These are phyloP conservation scores for Eunapius fragilis DNA, from an alignment of 37 sponge, comb jelly and placozoan species.

Conservation along the genomic window DNA sequence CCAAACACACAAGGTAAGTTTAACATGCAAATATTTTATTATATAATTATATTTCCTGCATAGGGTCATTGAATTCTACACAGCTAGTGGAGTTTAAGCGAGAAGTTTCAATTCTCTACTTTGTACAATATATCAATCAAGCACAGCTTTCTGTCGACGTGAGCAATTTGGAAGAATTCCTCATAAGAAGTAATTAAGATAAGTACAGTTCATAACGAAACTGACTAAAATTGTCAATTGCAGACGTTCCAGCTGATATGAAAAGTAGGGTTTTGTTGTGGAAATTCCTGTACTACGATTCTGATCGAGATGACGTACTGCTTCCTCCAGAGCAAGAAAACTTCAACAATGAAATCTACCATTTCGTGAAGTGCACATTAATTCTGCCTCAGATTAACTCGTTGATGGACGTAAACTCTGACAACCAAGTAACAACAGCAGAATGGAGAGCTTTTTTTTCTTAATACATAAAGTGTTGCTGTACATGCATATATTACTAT, in stretches of 20 bases:
- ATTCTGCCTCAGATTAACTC: slow-evolving; percentile 25
- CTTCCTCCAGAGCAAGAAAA: neutral
- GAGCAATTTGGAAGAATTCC: neutral
- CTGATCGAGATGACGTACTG: slow-evolving; percentile 2
- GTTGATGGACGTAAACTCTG: slow-evolving; percentile 1
- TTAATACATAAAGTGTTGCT: too few relatives aligned
- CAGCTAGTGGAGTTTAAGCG: neutral
- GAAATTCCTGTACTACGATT: slow-evolving; percentile 29
- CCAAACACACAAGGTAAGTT: neutral
- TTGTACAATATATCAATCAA: neutral
- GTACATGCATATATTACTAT: too few relatives aligned
- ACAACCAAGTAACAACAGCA: neutral
- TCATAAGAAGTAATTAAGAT: neutral
- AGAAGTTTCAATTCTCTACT: neutral
- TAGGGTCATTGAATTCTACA: neutral
- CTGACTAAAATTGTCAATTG: neutral
- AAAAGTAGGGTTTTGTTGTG: neutral
- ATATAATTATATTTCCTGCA: too few relatives aligned
- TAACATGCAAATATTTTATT: neutral
- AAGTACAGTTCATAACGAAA: neutral
- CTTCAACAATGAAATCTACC: neutral
- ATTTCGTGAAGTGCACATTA: slow-evolving; percentile 5
- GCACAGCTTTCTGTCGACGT: neutral
- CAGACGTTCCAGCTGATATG: neutral
- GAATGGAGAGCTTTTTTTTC: slow-evolving; percentile 34